Conservation (phyloP, 2,113 vertebrate genomes). For the Diglossa brunneiventris region DNA sequence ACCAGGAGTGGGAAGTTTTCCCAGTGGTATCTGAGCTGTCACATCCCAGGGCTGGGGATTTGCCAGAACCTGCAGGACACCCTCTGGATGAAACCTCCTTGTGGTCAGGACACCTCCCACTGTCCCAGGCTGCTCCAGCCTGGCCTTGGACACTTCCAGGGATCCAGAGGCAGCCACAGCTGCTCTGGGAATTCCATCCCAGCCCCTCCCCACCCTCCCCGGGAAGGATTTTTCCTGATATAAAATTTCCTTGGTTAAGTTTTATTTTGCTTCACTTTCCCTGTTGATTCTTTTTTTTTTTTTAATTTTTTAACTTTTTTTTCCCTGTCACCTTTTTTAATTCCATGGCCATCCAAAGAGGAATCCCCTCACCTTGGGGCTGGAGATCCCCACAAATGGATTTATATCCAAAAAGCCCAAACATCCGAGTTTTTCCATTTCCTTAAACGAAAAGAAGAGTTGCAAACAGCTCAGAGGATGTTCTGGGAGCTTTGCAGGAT, state of each 20-base stretch:
- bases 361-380: background rate
- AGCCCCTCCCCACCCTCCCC: background rate
- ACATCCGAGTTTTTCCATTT: background rate
- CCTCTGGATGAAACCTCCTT: background rate
- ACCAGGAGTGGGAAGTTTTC: background rate
- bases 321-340: accelerated
- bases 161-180: background rate
- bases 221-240: too few species aligned
- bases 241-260: accelerated
- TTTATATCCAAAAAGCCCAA: background rate
- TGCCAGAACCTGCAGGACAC: background rate
- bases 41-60: background rate
- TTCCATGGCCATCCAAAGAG: background rate
- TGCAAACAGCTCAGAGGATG: background rate
- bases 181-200: background rate
- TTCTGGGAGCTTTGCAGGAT: background rate
- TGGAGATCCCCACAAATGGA: background rate
- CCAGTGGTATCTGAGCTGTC: background rate
- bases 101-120: background rate
- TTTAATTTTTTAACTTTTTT: too few species aligned
- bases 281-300: background rate
- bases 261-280: background rate
- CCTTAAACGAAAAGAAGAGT: background rate
- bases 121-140: accelerated
- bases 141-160: background rate